A percentile compares a stretch with the other conserved stretches of the same genome.
Conservation (phyloP, 2,888 invertebrate genomes). For the Amphipoea oculea region DNA sequence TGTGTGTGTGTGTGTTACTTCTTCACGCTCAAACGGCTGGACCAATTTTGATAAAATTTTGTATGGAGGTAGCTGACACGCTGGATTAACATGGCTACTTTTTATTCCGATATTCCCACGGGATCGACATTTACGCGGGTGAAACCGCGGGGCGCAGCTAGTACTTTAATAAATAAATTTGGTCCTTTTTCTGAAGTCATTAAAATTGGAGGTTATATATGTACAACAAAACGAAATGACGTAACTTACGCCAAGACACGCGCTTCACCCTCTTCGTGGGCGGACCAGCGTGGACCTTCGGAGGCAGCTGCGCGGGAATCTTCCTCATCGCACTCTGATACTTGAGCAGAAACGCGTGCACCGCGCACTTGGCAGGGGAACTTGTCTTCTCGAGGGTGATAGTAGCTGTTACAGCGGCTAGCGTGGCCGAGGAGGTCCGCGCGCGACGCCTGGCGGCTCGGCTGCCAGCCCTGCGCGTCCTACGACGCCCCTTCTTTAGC, state of each 20-base stretch:
- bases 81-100: no score
- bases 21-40: no score
- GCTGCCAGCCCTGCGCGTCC: slow-evolving; percentile 73
- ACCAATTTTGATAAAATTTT: no score
- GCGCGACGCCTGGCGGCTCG: slow-evolving; percentile 79
- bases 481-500: slow-evolving; percentile 76
- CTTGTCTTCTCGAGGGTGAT: slow-evolving; percentile 57
- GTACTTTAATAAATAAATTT: background rate
- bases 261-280: slow-evolving; percentile 85
- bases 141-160: no score
- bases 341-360: slow-evolving; percentile 83
- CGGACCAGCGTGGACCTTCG: slow-evolving; percentile 84
- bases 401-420: slow-evolving; percentile 55
- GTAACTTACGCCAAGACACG: slow-evolving; percentile 87
- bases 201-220: background rate
- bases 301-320: slow-evolving; percentile 84
- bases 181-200: background rate
- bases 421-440: slow-evolving; percentile 70
- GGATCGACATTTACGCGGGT: no score
- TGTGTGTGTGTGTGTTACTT: no score
- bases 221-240: slow-evolving; percentile 15
- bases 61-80: no score
- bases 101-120: no score
- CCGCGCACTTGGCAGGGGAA: slow-evolving; percentile 84
- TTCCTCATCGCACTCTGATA: slow-evolving; percentile 85